phyloP scores from a whole-genome alignment of 2,888 invertebrate genomes.

The Tuberolachnus salignus region DNA sequence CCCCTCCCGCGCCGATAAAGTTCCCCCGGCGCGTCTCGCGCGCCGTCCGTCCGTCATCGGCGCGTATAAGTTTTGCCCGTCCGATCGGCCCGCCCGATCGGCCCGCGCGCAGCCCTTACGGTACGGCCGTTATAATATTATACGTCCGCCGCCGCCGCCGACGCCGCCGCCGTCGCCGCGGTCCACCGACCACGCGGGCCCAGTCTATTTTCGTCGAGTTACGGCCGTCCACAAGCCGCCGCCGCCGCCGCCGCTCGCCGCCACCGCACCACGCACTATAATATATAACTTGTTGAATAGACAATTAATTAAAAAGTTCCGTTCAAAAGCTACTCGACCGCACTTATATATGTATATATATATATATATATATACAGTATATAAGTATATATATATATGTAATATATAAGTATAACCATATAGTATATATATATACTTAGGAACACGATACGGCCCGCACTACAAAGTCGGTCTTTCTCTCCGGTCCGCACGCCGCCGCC shows the following conservation, averaged over 20 bases:
- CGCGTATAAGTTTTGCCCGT: no score
- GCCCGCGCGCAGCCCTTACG: background rate
- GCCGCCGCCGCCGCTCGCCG: background rate
- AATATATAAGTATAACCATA: no score
- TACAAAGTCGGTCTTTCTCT: background rate
- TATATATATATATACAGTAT: slow-evolving; percentile 10
- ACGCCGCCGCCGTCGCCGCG: background rate
- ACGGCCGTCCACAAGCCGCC: background rate
- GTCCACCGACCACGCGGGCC: background rate
- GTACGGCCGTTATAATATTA: slow-evolving; percentile 20
- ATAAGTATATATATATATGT: background rate
- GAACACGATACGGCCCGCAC: background rate
- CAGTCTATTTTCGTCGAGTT: slow-evolving; percentile 28
- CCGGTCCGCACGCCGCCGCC: background rate
- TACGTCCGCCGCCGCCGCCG: background rate
- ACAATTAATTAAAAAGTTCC: slow-evolving; percentile 53
- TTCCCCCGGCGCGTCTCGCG: background rate
- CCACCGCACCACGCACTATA: no score
- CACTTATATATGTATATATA: background rate
- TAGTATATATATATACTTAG: background rate
- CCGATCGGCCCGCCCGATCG: no score
- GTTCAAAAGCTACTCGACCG: slow-evolving; percentile 13
- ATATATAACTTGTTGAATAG: slow-evolving; percentile 49
- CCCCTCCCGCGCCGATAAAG: no score
- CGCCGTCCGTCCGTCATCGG: no score